Base-by-base conservation (phyloP, 64 coral and sea anemone genomes). In the Montipora sp. region DNA sequence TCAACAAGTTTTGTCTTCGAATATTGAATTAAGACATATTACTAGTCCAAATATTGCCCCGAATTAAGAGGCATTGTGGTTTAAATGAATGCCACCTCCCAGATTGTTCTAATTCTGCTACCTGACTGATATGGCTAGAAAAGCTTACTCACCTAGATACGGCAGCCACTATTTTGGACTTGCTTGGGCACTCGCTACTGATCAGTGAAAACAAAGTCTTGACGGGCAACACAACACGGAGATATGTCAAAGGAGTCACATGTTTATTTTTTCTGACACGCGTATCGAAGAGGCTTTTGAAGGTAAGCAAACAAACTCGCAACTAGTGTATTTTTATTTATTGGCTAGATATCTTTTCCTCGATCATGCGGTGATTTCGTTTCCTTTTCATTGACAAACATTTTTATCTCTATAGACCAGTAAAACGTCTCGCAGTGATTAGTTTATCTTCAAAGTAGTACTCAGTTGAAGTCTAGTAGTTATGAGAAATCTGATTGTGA, bases 31-130 rank as follows among this genome's bases (percentile, higher is more conserved):
- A 47, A 36, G 45, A 48, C 65, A 7, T 63, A 45, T 84, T 84
- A 71, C 82, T 50, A 71, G 16, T 45, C 82, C 46, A 48, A 70
- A 84, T 84, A 84, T 84, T 84, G 82, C 61, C 65, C 47, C 44
- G 49, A 83, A 84, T 84, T 84, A 84, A 84, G 82, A 49, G 61
- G 82, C 60, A 84, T 70, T 84, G 82, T 78, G 75, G 75, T 78
- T 78, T 78, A 78, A 78, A 78, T 84, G 47, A 70, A 84, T 9
- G 82, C 60, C 36, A 84, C 82, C 82, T 84, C 82, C 61, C 82
- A 84, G 82, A 84, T 84, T 10, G 65, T 84, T 84, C 60, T 84
- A 84, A 84, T 84, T 84, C 61, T 84, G 82, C 65, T 8, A 84
- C 61, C 43, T 68, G 36, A 49, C 82, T 61, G 82, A 84, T 84